phyloP scores from a whole-genome alignment of 2,888 invertebrate species.

The Sphaerophoria taeniata region DNA sequence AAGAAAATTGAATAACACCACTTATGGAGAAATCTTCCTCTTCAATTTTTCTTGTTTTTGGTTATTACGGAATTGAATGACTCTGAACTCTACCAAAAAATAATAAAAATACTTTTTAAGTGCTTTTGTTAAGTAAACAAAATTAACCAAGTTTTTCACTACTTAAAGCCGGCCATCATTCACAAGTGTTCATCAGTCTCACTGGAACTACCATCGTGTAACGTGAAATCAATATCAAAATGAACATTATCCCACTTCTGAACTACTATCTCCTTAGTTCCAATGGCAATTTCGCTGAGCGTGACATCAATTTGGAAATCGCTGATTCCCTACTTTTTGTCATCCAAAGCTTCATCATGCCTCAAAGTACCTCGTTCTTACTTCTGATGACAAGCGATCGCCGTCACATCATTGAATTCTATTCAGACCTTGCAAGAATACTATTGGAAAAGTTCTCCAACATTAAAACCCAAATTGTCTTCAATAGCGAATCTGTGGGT shows the following conservation, averaged over 20 bases:
- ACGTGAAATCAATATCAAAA: not conserved
- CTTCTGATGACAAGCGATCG: constrained; percentile 76
- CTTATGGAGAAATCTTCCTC: too few species aligned
- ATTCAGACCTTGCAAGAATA: constrained; percentile 75
- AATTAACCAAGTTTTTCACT: too few species aligned
- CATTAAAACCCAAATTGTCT: constrained; percentile 76
- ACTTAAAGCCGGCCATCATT: too few species aligned
- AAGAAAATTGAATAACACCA: too few species aligned
- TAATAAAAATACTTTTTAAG: too few species aligned
- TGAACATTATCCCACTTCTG: constrained; percentile 27
- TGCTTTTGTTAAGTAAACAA: too few species aligned
- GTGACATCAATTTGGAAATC: constrained; percentile 75
- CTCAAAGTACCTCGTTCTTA: constrained; percentile 75
- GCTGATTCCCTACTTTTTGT: constrained; percentile 76
- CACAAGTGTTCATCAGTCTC: too few species aligned
- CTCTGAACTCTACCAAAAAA: too few species aligned
- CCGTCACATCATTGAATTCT: constrained; percentile 74
- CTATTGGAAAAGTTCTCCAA: constrained; percentile 74
- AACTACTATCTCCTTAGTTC: not conserved
- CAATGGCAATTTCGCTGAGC: constrained; percentile 17
- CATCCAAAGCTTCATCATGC: constrained; percentile 76
- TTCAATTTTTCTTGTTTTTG: too few species aligned
- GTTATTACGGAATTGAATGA: too few species aligned
- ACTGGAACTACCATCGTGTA: too few species aligned
- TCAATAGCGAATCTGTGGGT: constrained; percentile 52